phyloP scores from a whole-genome alignment of 64 coral and sea anemone genomes.

The Exaiptasia diaphana region DNA sequence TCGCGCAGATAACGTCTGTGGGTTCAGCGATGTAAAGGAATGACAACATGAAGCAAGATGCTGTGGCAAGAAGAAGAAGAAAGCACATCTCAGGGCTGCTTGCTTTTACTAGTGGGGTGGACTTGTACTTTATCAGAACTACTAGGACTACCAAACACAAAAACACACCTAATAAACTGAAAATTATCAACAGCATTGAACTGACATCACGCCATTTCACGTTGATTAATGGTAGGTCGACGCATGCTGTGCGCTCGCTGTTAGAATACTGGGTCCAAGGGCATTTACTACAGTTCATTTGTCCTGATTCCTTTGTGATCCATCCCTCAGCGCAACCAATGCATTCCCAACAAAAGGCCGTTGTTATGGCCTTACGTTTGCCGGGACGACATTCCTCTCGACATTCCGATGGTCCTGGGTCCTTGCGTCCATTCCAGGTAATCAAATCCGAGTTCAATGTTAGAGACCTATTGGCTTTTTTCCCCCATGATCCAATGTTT shows the following conservation, averaged over 20 bases:
- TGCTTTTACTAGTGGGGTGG: conserved; percentile 69
- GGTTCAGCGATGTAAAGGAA: conserved; percentile 54
- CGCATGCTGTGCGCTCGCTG: conserved; percentile 23
- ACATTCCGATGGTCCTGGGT: conserved; percentile 36
- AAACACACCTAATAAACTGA: conserved; percentile 20
- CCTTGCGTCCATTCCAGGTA: conserved; percentile 4
- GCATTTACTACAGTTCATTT: conserved; percentile 48
- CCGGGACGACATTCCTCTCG: conserved; percentile 40
- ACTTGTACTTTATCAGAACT: conserved; percentile 53
- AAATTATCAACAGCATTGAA: conserved; percentile 28
- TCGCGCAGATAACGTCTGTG: background rate
- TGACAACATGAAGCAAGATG: conserved; percentile 26
- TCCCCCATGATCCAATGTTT: conserved; percentile 21
- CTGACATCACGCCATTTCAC: conserved; percentile 4
- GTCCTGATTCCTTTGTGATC: conserved; percentile 25
- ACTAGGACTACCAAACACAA: background rate
- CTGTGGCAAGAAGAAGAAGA: conserved; percentile 41
- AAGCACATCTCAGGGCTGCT: conserved; percentile 68
- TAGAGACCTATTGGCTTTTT: conserved; percentile 15
- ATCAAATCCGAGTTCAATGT: background rate
- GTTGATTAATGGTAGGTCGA: conserved; percentile 32
- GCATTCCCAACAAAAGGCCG: conserved; percentile 72
- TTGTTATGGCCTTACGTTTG: conserved; percentile 18
- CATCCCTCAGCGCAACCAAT: conserved; percentile 36
- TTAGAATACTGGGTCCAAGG: conserved; percentile 21